Conservation (phyloP, 1,140 invertebrate genomes). For the Goniozus legneri region DNA sequence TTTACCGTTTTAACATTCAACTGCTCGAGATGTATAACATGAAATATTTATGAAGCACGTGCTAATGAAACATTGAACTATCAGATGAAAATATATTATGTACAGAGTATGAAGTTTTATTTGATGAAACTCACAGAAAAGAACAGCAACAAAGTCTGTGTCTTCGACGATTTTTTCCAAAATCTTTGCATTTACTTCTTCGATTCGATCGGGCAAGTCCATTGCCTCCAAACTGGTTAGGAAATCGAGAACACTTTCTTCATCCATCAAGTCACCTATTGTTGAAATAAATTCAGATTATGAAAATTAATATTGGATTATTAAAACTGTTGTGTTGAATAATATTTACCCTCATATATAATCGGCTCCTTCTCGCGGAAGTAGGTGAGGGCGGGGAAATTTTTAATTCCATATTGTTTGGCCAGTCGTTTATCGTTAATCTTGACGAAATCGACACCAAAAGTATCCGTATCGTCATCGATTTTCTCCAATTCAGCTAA, state of each 20-base stretch:
- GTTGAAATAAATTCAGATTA: too few species aligned
- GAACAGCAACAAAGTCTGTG: constrained; percentile 86
- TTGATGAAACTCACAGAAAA: constrained; percentile 94
- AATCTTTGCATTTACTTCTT: constrained; percentile 91
- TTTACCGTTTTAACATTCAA: too few species aligned
- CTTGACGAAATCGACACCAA: constrained; percentile 92
- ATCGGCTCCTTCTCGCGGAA: constrained; percentile 91
- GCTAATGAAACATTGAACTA: too few species aligned
- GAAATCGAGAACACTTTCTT: constrained; percentile 89
- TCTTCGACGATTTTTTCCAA: constrained; percentile 89
- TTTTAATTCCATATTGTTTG: constrained; percentile 91
- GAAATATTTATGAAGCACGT: too few species aligned
- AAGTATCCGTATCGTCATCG: constrained; percentile 90
- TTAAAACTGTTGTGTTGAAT: neutral
- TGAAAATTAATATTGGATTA: neutral
- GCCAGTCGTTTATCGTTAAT: constrained; percentile 93
- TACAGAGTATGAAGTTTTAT: too few species aligned
- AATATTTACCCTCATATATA: constrained; percentile 77
- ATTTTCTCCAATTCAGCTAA: constrained; percentile 89
- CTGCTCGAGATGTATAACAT: too few species aligned
- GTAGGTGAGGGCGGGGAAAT: constrained; percentile 90
- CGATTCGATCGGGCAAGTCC: constrained; percentile 92
- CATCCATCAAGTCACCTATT: constrained; percentile 89
- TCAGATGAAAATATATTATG: too few species aligned
- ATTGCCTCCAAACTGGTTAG: constrained; percentile 89